A percentile compares a stretch with the other conserved stretches of the same genome.
Evolutionary conservation across 2,797 vertebrate genomes (phyloP).

Genomic region (Cygnus olor): DNA sequence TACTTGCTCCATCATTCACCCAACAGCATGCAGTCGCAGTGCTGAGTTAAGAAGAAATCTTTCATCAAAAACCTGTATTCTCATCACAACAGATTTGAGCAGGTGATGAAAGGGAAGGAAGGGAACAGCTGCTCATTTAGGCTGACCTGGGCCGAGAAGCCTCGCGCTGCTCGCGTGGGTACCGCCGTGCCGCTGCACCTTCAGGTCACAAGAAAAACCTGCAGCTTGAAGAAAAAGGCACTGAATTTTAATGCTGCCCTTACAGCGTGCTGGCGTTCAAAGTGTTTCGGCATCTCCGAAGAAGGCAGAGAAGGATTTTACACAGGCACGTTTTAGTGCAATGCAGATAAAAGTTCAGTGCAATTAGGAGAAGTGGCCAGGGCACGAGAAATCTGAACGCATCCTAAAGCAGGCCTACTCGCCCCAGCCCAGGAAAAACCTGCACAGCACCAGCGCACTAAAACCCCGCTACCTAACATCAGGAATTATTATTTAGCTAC

Average conservation of each 20-base stretch:
- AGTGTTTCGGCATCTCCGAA: not conserved
- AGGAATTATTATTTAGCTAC: not conserved
- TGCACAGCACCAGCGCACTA: not conserved
- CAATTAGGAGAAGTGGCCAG: not conserved
- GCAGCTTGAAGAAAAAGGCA: not conserved
- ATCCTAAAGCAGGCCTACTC: not conserved
- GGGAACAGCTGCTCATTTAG: not conserved
- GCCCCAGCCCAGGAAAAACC: not conserved
- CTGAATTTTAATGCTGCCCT: not conserved
- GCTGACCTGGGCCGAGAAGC: not conserved
- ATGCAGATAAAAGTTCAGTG: not conserved
- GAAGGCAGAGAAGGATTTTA: not conserved
- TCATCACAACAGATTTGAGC: not conserved
- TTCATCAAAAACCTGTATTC: not conserved
- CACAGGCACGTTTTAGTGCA: not conserved
- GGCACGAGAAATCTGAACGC: not conserved
- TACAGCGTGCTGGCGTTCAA: not conserved
- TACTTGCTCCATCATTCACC: not conserved
- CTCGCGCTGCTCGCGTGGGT: accelerated
- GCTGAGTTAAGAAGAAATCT: not conserved
- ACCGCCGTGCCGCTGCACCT: not conserved
- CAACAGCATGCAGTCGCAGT: not conserved
- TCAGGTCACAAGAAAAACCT: not conserved
- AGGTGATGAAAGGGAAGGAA: not conserved
- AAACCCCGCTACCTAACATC: not conserved